Evolutionary conservation across 2,888 invertebrate genomes (phyloP).

Genomic region (Odiellus spinosus): DNA sequence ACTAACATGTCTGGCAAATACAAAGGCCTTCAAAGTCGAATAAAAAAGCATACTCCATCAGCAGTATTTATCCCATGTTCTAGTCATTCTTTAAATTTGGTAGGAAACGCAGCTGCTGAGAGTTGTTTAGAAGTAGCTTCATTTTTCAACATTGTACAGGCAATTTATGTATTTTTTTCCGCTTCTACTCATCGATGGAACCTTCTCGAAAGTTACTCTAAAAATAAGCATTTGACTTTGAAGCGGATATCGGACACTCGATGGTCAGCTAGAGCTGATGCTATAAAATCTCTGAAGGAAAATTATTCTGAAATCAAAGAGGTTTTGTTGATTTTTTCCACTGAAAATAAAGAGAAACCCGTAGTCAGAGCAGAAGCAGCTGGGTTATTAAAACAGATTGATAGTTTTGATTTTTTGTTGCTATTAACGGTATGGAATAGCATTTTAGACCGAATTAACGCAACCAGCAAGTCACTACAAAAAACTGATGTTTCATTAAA

Average conservation of each 20-base stretch:
- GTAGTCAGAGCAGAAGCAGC: slow-evolving; percentile 1
- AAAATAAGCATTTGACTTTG: neutral
- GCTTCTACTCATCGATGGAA: neutral
- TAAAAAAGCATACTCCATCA: neutral
- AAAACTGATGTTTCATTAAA: neutral
- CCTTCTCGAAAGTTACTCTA: neutral
- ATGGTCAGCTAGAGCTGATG: slow-evolving; percentile 4
- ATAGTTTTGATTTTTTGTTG: neutral
- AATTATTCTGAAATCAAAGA: slow-evolving; percentile 2
- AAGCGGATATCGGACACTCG: slow-evolving; percentile 1
- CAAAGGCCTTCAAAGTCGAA: neutral
- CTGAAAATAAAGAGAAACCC: neutral
- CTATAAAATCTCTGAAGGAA: slow-evolving; percentile 1
- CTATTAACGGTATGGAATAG: neutral
- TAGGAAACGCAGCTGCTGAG: neutral
- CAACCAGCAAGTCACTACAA: neutral
- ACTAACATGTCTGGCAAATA: neutral
- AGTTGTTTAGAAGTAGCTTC: neutral
- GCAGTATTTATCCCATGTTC: neutral
- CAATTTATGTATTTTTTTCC: neutral
- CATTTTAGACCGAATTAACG: neutral
- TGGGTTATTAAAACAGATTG: neutral
- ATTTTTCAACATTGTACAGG: neutral
- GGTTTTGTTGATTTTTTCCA: neutral
- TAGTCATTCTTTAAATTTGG: neutral